Evolutionary conservation across 2,797 vertebrate genomes (phyloP), one percentile per base, ranked within the genome.

Genomic region (Cheirogaleus major): DNA sequence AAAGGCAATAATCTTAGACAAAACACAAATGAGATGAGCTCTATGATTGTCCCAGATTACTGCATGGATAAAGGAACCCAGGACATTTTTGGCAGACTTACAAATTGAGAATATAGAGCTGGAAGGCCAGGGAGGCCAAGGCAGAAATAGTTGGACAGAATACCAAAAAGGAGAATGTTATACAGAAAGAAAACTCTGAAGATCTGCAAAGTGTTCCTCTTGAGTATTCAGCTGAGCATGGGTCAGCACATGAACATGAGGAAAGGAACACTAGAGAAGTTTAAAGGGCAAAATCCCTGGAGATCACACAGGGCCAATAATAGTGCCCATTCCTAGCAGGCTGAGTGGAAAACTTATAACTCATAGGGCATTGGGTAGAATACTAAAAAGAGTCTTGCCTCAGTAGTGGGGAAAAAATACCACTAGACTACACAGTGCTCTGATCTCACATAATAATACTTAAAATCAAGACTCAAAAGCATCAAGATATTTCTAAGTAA

Each of bases 201-300:
- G 15, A 87, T 67, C 48, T 79, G 48, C 55, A 86, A 55, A 86
- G 65, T n/a, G 67, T 61, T 2, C 7, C 32, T 48, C 38, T 23
- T 78, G 48, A 45, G 57, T 48, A 87, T 73, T 82, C 55, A 91
- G 32, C 52, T 59, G 45, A 48, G 23, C 67, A 35, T 4, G 27
- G n/a, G 25, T 80, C 32, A 86, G 52, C 48, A 70, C 41, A 72
- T 61, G 13, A 35, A 79, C 17, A 63, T 10, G 18, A 91, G 41
- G 73, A 80, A 76, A 76, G 14, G 41, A 86, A 73, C 45, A 48
- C 32, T 8, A 84, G 59, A 85, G 45, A 89, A 79, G 12, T 38
- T 94, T 89, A 70, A 92, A 94, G 67, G 43, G 18, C 76, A 23
- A 93, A 94, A 70, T 89, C 20, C 18, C 43, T 86, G 23, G 67